Conservation (phyloP, 1,140 invertebrate genomes). For the Thaumatotibia leucotreta region DNA sequence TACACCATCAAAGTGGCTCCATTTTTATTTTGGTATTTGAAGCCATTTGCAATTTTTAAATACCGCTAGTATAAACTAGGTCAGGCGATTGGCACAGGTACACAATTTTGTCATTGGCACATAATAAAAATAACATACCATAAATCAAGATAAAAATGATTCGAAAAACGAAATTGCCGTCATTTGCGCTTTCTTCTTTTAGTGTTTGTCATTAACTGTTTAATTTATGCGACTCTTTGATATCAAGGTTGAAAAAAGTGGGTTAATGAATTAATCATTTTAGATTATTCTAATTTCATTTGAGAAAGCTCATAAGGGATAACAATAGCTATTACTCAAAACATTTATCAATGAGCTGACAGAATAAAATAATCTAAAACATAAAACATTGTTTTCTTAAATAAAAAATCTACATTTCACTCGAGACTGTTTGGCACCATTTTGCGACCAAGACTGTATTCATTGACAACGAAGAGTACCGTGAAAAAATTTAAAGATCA, state of each 20-base stretch:
- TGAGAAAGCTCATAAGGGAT: neutral
- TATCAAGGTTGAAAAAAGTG: constrained; percentile 8
- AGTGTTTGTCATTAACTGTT: neutral
- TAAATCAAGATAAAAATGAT: neutral
- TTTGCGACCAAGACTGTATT: neutral
- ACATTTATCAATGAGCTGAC: neutral
- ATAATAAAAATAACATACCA: neutral
- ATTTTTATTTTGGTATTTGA: neutral
- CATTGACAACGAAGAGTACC: neutral
- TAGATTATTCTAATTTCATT: constrained; percentile 5
- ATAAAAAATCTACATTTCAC: neutral
- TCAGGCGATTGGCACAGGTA: neutral
- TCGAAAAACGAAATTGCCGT: neutral
- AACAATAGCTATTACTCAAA: neutral
- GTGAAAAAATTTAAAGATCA: too few species aligned
- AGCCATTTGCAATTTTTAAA: neutral
- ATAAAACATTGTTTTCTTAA: neutral
- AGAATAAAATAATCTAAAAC: neutral
- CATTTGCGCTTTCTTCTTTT: neutral
- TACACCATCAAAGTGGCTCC: neutral
- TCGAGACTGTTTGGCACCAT: neutral
- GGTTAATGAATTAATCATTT: constrained; percentile 7
- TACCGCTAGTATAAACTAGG: neutral
- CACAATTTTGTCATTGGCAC: neutral
- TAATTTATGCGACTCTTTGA: neutral